A percentile compares a stretch with the other conserved stretches of the same genome.
phyloP scores from a whole-genome alignment of 30 jellyfish, hydroid and myxozoan species.

The Aurelia sp. region DNA sequence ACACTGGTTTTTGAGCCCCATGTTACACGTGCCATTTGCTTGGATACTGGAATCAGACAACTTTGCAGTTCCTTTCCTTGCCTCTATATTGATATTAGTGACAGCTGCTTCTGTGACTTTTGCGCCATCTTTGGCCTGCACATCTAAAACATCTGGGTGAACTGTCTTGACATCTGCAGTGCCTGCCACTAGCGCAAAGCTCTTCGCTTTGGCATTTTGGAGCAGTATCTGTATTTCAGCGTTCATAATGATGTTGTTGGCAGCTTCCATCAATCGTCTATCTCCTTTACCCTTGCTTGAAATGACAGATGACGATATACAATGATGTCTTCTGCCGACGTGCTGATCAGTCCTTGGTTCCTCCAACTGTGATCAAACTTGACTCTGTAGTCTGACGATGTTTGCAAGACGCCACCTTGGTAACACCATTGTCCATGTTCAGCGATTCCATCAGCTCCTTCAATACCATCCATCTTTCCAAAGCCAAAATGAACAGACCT shows the following conservation, averaged over 20 bases:
- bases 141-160: not conserved
- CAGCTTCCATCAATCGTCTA: not conserved
- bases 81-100: not conserved
- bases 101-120: not conserved
- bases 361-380: constrained; percentile 9
- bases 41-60: not conserved
- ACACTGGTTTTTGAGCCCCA: not conserved
- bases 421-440: not conserved
- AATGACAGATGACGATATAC: not conserved
- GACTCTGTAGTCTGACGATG: not conserved
- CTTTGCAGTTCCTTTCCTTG: not conserved
- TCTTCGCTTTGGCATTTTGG: not conserved
- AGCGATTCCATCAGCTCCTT: not conserved
- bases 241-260: not conserved
- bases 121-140: not conserved
- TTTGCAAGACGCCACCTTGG: constrained; percentile 7
- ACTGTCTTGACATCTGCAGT: not conserved
- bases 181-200: not conserved
- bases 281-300: constrained; percentile 1
- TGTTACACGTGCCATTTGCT: not conserved
- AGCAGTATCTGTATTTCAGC: not conserved
- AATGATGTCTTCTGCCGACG: not conserved
- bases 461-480: not conserved
- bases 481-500: not conserved
- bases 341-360: constrained; percentile 3